Percentiles rank a stretch among this genome's conserved stretches.
Evolutionary conservation across 2,888 invertebrate species (phyloP).

Genomic region (Polydrusus tereticollis): DNA sequence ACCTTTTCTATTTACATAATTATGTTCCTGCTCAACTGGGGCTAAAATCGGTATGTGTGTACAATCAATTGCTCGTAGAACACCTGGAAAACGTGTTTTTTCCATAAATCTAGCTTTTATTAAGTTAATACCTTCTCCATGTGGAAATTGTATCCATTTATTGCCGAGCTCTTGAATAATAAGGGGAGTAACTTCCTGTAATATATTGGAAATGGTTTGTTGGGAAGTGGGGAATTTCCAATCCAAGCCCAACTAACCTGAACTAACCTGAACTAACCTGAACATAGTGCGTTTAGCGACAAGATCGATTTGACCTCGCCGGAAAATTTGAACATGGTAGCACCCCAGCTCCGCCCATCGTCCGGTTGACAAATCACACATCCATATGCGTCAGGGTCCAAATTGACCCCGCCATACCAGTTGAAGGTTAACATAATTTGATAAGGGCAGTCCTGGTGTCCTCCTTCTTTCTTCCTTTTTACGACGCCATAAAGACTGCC

Average conservation of each 20-base stretch:
- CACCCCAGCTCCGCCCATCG: no score
- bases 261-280: conserved; percentile 17
- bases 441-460: no score
- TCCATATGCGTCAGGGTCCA: no score
- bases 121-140: conserved; percentile 2
- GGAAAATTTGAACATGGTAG: no score
- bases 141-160: conserved; percentile 32
- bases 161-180: conserved; percentile 10
- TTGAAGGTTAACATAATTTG: no score
- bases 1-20: conserved; percentile 5
- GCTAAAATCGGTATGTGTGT: conserved; percentile 4
- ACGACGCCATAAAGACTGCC: no score
- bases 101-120: conserved; percentile 4
- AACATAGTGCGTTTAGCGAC: no score
- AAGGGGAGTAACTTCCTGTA: conserved; percentile 18
- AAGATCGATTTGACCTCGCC: no score
- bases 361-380: no score
- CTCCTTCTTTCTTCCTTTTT: no score
- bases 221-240: conserved; percentile 6
- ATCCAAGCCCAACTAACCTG: background rate
- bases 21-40: conserved; percentile 1
- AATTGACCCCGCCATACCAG: no score
- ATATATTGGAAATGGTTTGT: conserved; percentile 10
- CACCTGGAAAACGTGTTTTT: background rate
- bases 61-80: background rate